phyloP scores from a whole-genome alignment of 1,140 invertebrate species.

The Lordiphosa collinella region DNA sequence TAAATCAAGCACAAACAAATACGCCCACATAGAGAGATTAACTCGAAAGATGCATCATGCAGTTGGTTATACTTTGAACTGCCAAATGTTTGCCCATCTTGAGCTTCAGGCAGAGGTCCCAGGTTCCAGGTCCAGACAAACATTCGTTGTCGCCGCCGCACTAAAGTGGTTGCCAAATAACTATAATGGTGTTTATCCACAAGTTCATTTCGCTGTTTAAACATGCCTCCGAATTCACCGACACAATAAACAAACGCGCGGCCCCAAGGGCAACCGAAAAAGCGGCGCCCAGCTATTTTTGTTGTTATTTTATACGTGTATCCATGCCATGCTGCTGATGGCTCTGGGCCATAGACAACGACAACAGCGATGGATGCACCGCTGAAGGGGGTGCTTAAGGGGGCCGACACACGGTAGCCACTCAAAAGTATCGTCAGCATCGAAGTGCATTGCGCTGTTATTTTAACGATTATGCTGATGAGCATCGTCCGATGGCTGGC shows the following conservation, averaged over 20 bases:
- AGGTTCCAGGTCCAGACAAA: constrained; percentile 12
- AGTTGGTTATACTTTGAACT: constrained; percentile 1
- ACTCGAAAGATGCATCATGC: constrained; percentile 22
- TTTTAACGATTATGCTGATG: constrained; percentile 79
- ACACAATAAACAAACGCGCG: constrained; percentile 68
- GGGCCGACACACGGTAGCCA: constrained; percentile 56
- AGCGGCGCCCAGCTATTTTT: constrained; percentile 41
- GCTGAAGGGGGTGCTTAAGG: not conserved
- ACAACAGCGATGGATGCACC: constrained; percentile 11
- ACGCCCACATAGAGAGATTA: constrained; percentile 29
- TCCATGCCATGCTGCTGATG: constrained; percentile 29
- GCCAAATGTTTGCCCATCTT: constrained; percentile 5
- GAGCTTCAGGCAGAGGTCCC: not conserved
- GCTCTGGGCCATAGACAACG: constrained; percentile 49
- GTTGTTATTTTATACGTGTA: constrained; percentile 13
- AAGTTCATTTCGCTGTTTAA: constrained; percentile 78
- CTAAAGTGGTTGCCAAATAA: constrained; percentile 76
- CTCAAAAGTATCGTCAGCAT: constrained; percentile 46
- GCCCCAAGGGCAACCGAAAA: constrained; percentile 6
- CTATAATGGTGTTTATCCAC: constrained; percentile 77
- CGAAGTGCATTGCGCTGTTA: constrained; percentile 78
- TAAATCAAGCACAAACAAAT: constrained; percentile 61
- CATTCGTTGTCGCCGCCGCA: constrained; percentile 28
- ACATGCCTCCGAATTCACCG: constrained; percentile 76
- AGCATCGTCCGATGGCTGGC: constrained; percentile 38